Evolutionary conservation across 2,113 vertebrate genomes (phyloP), one percentile per base, ranked within the genome.

Genomic region (Desmodus rotundus): DNA sequence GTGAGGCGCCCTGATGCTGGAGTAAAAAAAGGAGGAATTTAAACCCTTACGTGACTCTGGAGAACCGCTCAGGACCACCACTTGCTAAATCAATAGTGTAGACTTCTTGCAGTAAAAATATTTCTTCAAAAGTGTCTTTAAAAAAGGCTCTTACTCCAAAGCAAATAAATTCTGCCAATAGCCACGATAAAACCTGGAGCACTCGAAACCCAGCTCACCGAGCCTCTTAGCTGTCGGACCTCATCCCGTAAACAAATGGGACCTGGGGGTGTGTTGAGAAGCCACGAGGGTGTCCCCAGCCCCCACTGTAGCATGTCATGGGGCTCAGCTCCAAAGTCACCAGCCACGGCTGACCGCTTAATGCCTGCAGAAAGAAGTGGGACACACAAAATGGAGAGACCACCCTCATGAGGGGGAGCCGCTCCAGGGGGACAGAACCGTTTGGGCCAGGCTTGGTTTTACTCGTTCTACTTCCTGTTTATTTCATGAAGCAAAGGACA

Each of bases 71-170:
- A 28, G 89, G 20, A 80, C 17, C 83, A 94, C 89, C 91, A n/a
- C 31, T 0, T 93, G 97, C 85, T 73, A 94, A 96, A 98, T 98
- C 97, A 98, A 97, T 97, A 97, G 92, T 54, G 95, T 74, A n/a
- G 86, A 97, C 97, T 98, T 97, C 98, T 65, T 91, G 81, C 87
- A 54, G 95, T 26, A 56, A 91, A 28, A 63, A 63, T n/a, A 7
- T 67, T 67, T 95, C 92, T 97, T 81, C 67, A 97, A 91, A 96
- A 98, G 86, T 70, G 67, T 87, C 94, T 98, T 98, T 82, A 52
- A 50, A 94, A 94, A 97, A 96, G 97, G 81, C 93, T 96, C 97
- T 98, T 97, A 97, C 88, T 98, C 76, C 63, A 96, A 87, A 83
- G 56, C 87, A 96, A 97, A 94, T 87, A 95, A 95, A 95, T 95